Base-by-base conservation (phyloP, 1,140 invertebrate species). In the Neoseiulus cucumeris region DNA sequence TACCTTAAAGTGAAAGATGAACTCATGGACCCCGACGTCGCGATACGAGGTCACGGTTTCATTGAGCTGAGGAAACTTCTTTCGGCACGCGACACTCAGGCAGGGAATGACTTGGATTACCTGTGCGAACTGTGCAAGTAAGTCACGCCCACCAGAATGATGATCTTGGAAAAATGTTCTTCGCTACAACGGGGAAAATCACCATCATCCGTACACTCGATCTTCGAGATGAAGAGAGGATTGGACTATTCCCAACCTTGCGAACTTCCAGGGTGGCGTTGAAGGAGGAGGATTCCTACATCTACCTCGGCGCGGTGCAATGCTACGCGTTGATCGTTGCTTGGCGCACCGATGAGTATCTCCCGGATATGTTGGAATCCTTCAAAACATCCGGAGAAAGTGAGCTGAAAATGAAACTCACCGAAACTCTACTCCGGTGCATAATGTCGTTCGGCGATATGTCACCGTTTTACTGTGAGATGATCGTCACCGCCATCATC, bases 41-140 rank as follows among this genome's bases (percentile, higher is more conserved):
- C 51, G 1, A 59, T 25, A 20, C 14, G 51, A 33, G 51, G 51
- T 18, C 51, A 59, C 22, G 51, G 51, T 14, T 59, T 18, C 51
- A 59, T 59, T 59, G 14, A 59, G 51, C 51, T 59, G 14, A 17
- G 51, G 22, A 59, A 59, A 9, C 51, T 59, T 14, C 51, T 59
- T 17, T n/a, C 51, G 2, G 51, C 51, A 14, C 25, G 51, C 2
- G 22, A 59, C 22, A n/a, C 25, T 33, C 25, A 59, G 14, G 22
- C 51, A 25, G 51, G 25, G 14, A 59, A 59, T 18, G 22, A 59
- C 22, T 17, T 59, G 14, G 22, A 59, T 5, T 29, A 25, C 17
- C 14, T 59, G 2, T 14, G 17, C 9, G 22, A 59, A 17, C 22
- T 59, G 51, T 59, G 51, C 51, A 25, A 33, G 51, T 59, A 59